Evolutionary conservation across 2,888 invertebrate genomes (phyloP).

Genomic region (Tinea pellionella): DNA sequence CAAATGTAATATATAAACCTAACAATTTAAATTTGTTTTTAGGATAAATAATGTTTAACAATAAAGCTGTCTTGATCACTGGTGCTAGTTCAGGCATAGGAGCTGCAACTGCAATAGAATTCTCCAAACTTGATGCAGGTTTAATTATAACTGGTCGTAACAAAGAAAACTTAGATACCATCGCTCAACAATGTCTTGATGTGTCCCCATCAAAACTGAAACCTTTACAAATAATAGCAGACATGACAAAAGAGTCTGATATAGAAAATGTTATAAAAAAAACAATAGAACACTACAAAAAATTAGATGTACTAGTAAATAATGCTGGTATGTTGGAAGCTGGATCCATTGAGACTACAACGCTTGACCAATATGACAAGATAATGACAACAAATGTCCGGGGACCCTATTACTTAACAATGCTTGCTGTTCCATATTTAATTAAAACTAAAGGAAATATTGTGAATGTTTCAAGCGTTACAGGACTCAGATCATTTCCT

Average conservation of each 20-base stretch:
- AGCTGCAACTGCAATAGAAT: conserved; percentile 75
- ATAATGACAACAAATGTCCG: conserved; percentile 90
- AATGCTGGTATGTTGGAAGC: conserved; percentile 87
- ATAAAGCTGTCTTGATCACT: conserved; percentile 73
- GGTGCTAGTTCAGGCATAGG: conserved; percentile 84
- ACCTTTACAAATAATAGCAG: conserved; percentile 71
- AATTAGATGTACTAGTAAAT: conserved; percentile 83
- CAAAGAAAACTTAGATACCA: conserved; percentile 72
- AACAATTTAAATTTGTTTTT: no score
- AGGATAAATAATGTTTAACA: conserved; percentile 46
- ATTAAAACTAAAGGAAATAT: conserved; percentile 83
- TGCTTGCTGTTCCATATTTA: conserved; percentile 85
- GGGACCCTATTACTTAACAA: conserved; percentile 80
- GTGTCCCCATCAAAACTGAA: conserved; percentile 38
- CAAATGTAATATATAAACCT: no score
- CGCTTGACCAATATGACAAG: conserved; percentile 85
- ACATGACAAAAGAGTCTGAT: conserved; percentile 76
- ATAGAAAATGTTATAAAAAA: conserved; percentile 73
- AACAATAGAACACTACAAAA: conserved; percentile 74
- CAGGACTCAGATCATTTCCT: conserved; percentile 88
- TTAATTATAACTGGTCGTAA: conserved; percentile 78
- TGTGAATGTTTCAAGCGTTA: conserved; percentile 94
- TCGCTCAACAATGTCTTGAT: conserved; percentile 68
- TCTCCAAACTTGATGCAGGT: conserved; percentile 73
- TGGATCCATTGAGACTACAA: conserved; percentile 85